Base-by-base conservation (phyloP, 1,140 invertebrate species). In the Sinella curviseta region DNA sequence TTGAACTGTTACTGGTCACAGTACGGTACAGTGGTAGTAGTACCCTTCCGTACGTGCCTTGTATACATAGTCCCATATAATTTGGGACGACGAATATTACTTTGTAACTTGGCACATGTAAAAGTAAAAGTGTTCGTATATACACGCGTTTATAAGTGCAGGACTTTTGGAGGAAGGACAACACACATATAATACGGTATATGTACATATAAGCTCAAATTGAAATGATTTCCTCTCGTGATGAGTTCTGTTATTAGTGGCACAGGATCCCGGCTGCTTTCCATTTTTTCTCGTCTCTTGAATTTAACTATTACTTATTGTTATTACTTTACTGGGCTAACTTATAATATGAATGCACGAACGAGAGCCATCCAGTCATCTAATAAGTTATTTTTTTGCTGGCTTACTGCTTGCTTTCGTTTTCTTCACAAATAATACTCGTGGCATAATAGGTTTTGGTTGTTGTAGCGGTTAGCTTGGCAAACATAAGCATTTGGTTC, bases 401-500 rank as follows among this genome's bases (percentile, higher is more conserved):
- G 39, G 8, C 20, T 20, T 48, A n/a, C 24, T 60, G 12, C 31
- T 24, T 60, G 31, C 65, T 70, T 70, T 31, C 65, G 8, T 70
- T 31, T 4, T 70, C 65, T 70, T 70, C 31, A 70, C 28, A 30
- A 70, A 65, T 65, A 65, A 4, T 17, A 65, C 57, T 8, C 57
- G 24, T 26, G 24, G 57, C 4, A 16, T 65, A 65, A 30, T 33
- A 30, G 4, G 26, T n/a, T n/a, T n/a, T n/a, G n/a, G n/a, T 2
- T 33, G 12, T 3, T 70, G 65, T 30, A 31, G 31, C n/a, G 65
- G 26, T 70, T 70, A 70, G 65, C 65, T 70, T 70, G 65, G 65
- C 65, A 30, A 70, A 70, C 65, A 31, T 70, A 8, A 70, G 30
- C 65, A 70, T 70, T 70, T 70, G 65, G 65, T 70, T 70, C 65